These are phyloP conservation scores for Acanthopleura granulata DNA, from an alignment of 2,888 invertebrate genomes.

Conservation along the genomic window DNA sequence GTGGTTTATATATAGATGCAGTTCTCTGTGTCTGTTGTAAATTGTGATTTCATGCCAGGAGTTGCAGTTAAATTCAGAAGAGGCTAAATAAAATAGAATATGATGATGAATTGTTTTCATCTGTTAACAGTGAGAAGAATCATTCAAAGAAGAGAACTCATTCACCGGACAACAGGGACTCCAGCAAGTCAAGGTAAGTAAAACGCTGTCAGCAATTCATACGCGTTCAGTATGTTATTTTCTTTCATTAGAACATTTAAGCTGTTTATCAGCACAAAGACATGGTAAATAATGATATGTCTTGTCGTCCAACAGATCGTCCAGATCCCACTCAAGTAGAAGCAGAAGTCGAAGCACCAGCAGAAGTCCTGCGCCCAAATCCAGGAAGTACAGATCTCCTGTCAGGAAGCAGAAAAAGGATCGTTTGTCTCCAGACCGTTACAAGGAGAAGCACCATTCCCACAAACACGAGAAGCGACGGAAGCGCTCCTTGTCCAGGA, in stretches of 20 bases:
- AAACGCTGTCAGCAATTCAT: too few species aligned
- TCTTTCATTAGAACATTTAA: too few species aligned
- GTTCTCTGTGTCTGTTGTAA: too few species aligned
- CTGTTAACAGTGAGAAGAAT: neutral
- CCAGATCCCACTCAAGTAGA: neutral
- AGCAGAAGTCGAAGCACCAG: conserved; percentile 20
- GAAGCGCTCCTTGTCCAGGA: neutral
- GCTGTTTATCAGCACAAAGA: too few species aligned
- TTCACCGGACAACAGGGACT: neutral
- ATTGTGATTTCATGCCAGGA: too few species aligned
- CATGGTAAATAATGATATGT: too few species aligned
- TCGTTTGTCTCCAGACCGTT: neutral
- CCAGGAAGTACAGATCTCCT: conserved; percentile 8
- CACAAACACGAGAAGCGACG: conserved; percentile 11
- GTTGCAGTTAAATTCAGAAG: too few species aligned
- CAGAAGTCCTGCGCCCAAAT: conserved; percentile 16
- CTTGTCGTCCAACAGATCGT: neutral
- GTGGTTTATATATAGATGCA: too few species aligned
- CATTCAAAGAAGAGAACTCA: neutral
- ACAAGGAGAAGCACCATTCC: conserved; percentile 12
- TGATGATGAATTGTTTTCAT: too few species aligned
- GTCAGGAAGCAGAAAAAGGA: conserved; percentile 4
- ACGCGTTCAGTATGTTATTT: too few species aligned
- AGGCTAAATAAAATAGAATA: too few species aligned
- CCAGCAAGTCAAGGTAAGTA: neutral